Conservation (phyloP, 2,888 invertebrate species). For the Cacoxenus indagator region DNA sequence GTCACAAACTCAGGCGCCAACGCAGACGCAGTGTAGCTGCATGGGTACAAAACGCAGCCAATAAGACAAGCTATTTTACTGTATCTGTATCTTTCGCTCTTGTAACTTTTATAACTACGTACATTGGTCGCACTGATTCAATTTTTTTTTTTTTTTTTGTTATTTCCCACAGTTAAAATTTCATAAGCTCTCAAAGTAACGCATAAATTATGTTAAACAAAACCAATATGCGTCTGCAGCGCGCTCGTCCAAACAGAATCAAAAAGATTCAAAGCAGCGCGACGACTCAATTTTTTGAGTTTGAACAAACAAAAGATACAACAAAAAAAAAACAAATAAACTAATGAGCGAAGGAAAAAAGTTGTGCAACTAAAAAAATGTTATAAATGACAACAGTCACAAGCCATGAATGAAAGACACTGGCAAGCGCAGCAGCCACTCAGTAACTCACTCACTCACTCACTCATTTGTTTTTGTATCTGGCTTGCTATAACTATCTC, state of each 20-base stretch:
- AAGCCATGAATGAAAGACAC: background rate
- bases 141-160: background rate
- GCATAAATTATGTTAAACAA: constrained; percentile 6
- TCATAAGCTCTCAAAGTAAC: background rate
- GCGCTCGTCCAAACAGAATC: background rate
- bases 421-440: background rate
- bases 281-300: background rate
- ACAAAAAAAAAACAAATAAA: background rate
- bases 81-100: no score
- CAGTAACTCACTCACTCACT: background rate
- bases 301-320: background rate
- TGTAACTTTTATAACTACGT: no score
- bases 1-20: background rate
- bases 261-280: background rate
- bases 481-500: background rate
- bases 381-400: background rate
- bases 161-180: background rate
- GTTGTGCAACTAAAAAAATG: background rate
- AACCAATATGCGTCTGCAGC: background rate
- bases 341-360: background rate
- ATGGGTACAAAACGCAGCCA: no score
- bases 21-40: no score
- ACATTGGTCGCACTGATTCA: no score
- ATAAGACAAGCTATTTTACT: no score
- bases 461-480: background rate